Evolutionary conservation across 2,888 invertebrate species (phyloP).

Genomic region (Clistopyga incitator): DNA sequence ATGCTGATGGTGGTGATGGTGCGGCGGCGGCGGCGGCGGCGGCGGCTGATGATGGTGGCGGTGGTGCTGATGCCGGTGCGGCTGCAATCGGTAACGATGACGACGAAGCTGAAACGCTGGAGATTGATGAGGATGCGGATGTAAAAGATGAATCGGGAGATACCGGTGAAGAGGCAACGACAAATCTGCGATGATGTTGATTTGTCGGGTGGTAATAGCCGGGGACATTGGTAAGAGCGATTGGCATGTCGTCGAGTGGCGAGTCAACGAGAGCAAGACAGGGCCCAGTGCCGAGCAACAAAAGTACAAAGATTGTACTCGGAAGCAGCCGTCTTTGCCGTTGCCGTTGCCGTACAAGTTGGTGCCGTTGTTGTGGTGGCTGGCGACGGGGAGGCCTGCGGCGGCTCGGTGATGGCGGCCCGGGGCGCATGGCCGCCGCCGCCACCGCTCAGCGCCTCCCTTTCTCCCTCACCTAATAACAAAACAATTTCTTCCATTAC

Average conservation of each 20-base stretch:
- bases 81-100: conserved; percentile 55
- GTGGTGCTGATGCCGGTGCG: no score
- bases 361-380: conserved; percentile 80
- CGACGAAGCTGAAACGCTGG: conserved; percentile 35
- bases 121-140: conserved; percentile 32
- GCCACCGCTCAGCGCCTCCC: conserved; percentile 84
- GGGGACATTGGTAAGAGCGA: conserved; percentile 48
- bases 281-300: conserved; percentile 85
- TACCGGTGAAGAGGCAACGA: conserved; percentile 49
- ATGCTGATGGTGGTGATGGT: no score
- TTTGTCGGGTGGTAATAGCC: conserved; percentile 57
- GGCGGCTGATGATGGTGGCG: no score
- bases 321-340: conserved; percentile 82
- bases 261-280: conserved; percentile 75
- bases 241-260: conserved; percentile 66
- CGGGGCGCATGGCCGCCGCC: conserved; percentile 88
- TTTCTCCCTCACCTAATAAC: conserved; percentile 79
- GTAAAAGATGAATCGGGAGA: conserved; percentile 56
- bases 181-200: conserved; percentile 48
- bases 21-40: no score
- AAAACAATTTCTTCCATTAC: conserved; percentile 5
- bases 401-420: conserved; percentile 85
- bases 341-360: conserved; percentile 69
- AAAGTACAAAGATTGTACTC: conserved; percentile 86
- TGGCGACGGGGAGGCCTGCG: conserved; percentile 84